A percentile compares a stretch with the other conserved stretches of the same genome.
Conservation (phyloP, 2,113 vertebrate species). For the Spea bombifrons region DNA sequence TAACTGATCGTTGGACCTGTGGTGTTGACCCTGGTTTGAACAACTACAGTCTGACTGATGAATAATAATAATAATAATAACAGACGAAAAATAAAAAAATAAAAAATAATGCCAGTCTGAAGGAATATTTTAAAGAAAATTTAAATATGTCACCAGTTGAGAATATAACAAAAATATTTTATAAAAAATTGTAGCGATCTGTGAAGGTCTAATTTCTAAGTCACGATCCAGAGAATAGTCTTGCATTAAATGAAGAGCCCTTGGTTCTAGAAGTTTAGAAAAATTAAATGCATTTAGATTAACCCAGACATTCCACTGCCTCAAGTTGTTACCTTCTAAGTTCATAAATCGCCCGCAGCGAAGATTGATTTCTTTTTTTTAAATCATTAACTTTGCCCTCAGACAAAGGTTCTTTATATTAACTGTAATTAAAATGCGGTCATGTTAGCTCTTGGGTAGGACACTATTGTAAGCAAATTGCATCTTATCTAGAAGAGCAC, state of each 20-base stretch:
- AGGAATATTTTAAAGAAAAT: too few relatives aligned
- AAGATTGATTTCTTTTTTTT: slow-evolving; percentile 18
- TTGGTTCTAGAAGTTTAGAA: too few relatives aligned
- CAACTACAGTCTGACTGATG: background rate
- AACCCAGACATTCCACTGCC: background rate
- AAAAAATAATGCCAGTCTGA: too few relatives aligned
- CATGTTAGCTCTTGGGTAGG: slow-evolving; percentile 3
- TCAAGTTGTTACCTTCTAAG: slow-evolving; percentile 14
- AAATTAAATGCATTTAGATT: background rate
- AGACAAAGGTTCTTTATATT: slow-evolving; percentile 19
- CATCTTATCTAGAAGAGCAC: slow-evolving; percentile 24
- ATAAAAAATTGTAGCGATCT: too few relatives aligned
- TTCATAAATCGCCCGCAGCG: slow-evolving; percentile 29
- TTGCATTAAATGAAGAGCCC: too few relatives aligned
- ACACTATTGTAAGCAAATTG: slow-evolving; percentile 20
- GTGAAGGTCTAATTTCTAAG: too few relatives aligned
- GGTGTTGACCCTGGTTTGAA: background rate
- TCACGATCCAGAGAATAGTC: too few relatives aligned
- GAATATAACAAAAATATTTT: too few relatives aligned
- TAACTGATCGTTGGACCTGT: background rate
- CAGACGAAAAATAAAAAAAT: too few relatives aligned
- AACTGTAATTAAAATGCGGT: slow-evolving; percentile 37
- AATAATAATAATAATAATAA: background rate
- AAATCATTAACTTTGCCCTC: background rate
- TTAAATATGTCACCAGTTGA: too few relatives aligned